phyloP scores from a whole-genome alignment of 35 echinoderm and acorn worm species.

The Ophiothrix spiculata region DNA sequence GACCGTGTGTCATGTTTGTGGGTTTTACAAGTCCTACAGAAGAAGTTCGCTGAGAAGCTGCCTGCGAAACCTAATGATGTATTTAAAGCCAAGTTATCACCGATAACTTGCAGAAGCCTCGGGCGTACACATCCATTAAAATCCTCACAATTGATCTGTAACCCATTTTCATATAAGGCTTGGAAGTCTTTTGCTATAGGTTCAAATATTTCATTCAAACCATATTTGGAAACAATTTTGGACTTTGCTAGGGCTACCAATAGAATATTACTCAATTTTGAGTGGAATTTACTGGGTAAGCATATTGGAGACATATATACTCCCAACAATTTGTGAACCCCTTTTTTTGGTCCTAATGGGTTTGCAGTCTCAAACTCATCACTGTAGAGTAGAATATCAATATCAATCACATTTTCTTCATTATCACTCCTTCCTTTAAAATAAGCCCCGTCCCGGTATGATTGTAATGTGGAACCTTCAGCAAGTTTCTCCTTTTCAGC shows the following conservation, averaged over 20 bases:
- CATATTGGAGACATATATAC: constrained; percentile 31
- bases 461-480: constrained; percentile 35
- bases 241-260: constrained; percentile 26
- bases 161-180: constrained; percentile 13
- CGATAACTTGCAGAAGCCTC: constrained; percentile 46
- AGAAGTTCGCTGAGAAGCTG: constrained; percentile 46
- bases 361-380: constrained; percentile 51
- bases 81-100: constrained; percentile 54
- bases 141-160: constrained; percentile 22
- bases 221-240: constrained; percentile 39
- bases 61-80: constrained; percentile 30
- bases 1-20: constrained; percentile 9
- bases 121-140: constrained; percentile 42
- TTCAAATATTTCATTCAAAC: constrained; percentile 33
- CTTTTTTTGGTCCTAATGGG: constrained; percentile 46
- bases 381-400: constrained; percentile 36
- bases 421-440: constrained; percentile 28
- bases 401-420: constrained; percentile 22
- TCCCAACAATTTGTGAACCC: constrained; percentile 24
- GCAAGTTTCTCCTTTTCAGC: background rate
- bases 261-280: constrained; percentile 28
- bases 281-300: constrained; percentile 28
- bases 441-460: constrained; percentile 58
- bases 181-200: constrained; percentile 39
- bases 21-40: constrained; percentile 45